Evolutionary conservation across 2,888 invertebrate genomes (phyloP), one percentile per base, ranked within the genome.

Genomic region (Kuschelorhynchus macadamiae): DNA sequence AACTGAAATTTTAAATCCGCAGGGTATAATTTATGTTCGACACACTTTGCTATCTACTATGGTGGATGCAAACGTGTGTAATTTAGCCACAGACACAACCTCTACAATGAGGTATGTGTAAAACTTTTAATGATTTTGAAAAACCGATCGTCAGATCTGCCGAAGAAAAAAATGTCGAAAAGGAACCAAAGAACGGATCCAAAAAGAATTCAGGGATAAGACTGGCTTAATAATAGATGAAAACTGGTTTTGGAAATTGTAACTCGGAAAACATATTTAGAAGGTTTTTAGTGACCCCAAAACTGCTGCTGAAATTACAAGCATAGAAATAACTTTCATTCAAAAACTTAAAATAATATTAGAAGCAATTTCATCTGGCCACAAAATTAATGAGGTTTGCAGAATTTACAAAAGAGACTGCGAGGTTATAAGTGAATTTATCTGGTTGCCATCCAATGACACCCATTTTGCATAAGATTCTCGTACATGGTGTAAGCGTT

Each of bases 361-460:
- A 18, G 17, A 53, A 36, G 12, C 18, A 16, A 8, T 53, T 3
- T 33, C 52, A 36, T n/a, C 11, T 18, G 36, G 52, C 17, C 36
- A 36, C 9, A 14, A 53, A 16, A 53, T 53, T 2, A 18, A 53
- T 30, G 30, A 39, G 16, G 44, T 44, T 44, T 44, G n/a, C 16
- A 16, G 11, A 14, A 44, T 25, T 25, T 25, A 7, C 25, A 25
- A 18, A 44, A 14, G 3, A 2, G 11, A 25, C 25, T 25, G 25
- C 44, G 18, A 11, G 16, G 11, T 8, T 44, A 4, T 44, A 44
- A 7, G 4, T 11, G 14, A 44, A 44, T 44, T 17, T 18, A 44
- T 44, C 2, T 17, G 14, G 14, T 3, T 44, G 44, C 7, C 14
- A 16, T 16, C 44, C 16, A 9, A 44, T 44, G 44, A 14, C 44